These are phyloP conservation scores for Nyctalus aviator DNA, from an alignment of 2,797 vertebrate genomes.

Conservation along the genomic window DNA sequence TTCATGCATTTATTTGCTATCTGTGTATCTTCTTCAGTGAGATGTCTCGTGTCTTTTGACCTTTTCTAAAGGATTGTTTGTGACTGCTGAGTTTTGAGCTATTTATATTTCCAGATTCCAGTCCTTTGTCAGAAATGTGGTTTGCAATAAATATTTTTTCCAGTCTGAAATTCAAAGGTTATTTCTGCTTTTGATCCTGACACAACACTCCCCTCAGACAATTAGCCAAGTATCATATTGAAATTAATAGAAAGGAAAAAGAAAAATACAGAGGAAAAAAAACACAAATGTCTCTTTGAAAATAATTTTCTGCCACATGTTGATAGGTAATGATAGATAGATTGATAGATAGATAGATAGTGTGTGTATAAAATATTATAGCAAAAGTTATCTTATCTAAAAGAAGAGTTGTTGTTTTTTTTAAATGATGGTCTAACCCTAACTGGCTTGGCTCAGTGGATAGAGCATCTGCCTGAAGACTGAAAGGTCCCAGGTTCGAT, in stretches of 20 bases:
- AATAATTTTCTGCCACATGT: background rate
- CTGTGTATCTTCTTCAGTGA: background rate
- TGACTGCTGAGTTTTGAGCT: background rate
- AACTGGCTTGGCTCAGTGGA: no score
- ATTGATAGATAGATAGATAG: background rate
- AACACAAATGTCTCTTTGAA: background rate
- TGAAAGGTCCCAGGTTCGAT: no score
- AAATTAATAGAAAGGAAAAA: background rate
- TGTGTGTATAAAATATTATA: background rate
- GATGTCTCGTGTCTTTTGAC: background rate
- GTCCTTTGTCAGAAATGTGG: background rate
- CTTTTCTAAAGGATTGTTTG: background rate
- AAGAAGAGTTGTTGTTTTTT: background rate
- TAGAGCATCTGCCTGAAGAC: no score
- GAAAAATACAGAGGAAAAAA: background rate
- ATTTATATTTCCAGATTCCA: background rate
- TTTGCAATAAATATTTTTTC: constrained; percentile 13
- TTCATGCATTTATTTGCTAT: background rate
- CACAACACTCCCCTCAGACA: background rate
- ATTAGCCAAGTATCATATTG: background rate
- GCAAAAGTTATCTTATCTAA: background rate
- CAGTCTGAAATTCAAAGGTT: background rate
- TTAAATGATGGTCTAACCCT: no score
- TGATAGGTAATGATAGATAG: background rate
- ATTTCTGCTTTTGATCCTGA: background rate